These are phyloP conservation scores for Lasioglossum marginatum DNA, from an alignment of 2,888 invertebrate species.

Conservation along the genomic window DNA sequence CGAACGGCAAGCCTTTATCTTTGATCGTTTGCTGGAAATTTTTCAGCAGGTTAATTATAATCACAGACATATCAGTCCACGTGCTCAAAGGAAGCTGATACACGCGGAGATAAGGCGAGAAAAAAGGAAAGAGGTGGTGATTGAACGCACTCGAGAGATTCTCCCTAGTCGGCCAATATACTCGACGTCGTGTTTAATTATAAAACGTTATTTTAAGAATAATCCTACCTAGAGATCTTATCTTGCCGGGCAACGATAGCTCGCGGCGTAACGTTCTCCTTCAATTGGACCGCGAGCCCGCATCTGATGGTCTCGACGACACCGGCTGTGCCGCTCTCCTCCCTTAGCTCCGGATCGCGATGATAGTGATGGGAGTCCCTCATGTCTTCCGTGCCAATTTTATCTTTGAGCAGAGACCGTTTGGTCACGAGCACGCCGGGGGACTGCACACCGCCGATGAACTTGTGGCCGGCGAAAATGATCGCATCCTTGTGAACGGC, in stretches of 20 bases:
- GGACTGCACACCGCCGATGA: slow-evolving; percentile 95
- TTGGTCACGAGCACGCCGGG: slow-evolving; percentile 88
- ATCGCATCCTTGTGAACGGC: slow-evolving; percentile 94
- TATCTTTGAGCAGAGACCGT: slow-evolving; percentile 85
- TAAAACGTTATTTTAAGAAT: slow-evolving; percentile 11
- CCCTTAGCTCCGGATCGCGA: slow-evolving; percentile 87
- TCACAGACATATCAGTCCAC: not conserved
- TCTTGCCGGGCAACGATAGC: slow-evolving; percentile 90
- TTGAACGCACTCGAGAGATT: not conserved
- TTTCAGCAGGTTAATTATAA: not conserved
- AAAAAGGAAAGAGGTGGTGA: not conserved
- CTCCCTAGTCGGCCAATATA: not conserved
- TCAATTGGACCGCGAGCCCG: slow-evolving; percentile 94
- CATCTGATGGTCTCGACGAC: slow-evolving; percentile 93
- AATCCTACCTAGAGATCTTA: slow-evolving; percentile 89
- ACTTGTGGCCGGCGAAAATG: slow-evolving; percentile 95
- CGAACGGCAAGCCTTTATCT: not conserved
- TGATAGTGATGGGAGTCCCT: slow-evolving; percentile 82
- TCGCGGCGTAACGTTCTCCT: slow-evolving; percentile 91
- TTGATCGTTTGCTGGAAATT: not conserved
- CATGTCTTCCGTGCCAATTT: slow-evolving; percentile 79
- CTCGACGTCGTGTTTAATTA: not conserved
- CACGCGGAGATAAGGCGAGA: not conserved
- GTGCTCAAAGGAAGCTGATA: not conserved
- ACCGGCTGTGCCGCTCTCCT: slow-evolving; percentile 92